Evolutionary conservation across 2,888 invertebrate genomes (phyloP), one percentile per base, ranked within the genome.

Genomic region (Acronicta psi): DNA sequence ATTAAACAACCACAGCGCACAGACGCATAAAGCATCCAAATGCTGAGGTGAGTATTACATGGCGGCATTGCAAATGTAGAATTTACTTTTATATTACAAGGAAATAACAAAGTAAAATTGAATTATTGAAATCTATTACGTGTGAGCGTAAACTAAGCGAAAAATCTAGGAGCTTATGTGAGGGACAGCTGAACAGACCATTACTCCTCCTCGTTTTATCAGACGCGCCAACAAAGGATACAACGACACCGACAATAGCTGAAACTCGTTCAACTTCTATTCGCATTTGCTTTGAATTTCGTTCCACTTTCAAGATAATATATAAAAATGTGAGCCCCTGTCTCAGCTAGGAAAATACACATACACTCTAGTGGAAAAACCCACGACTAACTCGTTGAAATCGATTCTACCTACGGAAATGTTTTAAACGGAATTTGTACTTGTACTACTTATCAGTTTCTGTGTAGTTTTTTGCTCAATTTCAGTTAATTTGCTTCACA

Each of bases 201-300:
- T 75, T 75, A 77, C 72, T 77, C 62, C 59, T 56, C 46, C 57
- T 46, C 68, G 67, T 61, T 65, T 61, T 74, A 77, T 77, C 75
- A 69, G 66, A 66, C 69, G 51, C 57, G 59, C 62, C 63, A 69
- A 77, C 75, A 77, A 75, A 75, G 61, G 66, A 69, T 58, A 77
- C 66, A 69, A 57, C 66, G 66, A 63, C 66, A 62, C 61, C 43
- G 59, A 76, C 70, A 76, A 76, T 73, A 63, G 67, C 69, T 61
- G 49, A 57, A 76, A 59, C 77, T 54, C 59, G 59, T 61, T 47
- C 71, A 64, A 62, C 62, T 69, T 59, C 61, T 57, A 66, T 66
- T 76, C 73, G 34, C 76, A 74, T 75, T 75, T 62, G 52, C 74
- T 73, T 67, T 73, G 67, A 73, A 73, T 54, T 70, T 59, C 53